Conservation (phyloP, 2,113 vertebrate genomes). For the Pseudorhombus dupliciocellatus region DNA sequence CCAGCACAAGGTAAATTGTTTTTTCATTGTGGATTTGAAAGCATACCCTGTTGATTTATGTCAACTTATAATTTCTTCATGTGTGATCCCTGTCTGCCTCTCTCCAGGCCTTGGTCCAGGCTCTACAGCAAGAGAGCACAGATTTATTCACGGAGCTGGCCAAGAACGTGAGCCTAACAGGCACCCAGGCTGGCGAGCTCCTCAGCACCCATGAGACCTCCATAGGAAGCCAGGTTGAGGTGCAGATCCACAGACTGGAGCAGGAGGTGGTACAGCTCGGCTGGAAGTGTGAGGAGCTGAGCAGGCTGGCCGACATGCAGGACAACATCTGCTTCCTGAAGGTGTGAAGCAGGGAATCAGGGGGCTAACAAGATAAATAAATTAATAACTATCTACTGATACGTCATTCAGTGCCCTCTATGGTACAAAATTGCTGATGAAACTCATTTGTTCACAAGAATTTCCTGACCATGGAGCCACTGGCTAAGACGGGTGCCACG, state of each 20-base stretch:
- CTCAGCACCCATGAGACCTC: slow-evolving; percentile 65
- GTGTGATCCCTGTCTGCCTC: neutral
- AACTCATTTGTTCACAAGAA: slow-evolving; percentile 52
- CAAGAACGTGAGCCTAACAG: slow-evolving; percentile 59
- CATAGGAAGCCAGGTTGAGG: slow-evolving; percentile 56
- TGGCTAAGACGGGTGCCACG: slow-evolving; percentile 4
- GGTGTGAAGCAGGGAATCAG: slow-evolving; percentile 35
- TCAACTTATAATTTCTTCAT: neutral
- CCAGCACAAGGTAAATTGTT: slow-evolving; percentile 68
- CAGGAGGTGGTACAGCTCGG: slow-evolving; percentile 71
- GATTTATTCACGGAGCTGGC: slow-evolving; percentile 64
- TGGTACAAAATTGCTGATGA: neutral
- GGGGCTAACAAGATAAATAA: neutral
- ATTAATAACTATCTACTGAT: too few species aligned
- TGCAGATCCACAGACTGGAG: slow-evolving; percentile 65
- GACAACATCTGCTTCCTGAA: slow-evolving; percentile 76
- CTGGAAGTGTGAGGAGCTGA: slow-evolving; percentile 70
- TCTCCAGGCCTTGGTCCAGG: slow-evolving; percentile 69
- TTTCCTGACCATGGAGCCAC: slow-evolving; percentile 52
- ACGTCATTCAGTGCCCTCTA: too few species aligned
- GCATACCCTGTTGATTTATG: too few species aligned
- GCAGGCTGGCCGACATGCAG: slow-evolving; percentile 59
- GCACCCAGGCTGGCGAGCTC: slow-evolving; percentile 60
- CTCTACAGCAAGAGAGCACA: slow-evolving; percentile 66
- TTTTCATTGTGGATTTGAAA: too few species aligned